phyloP scores from a whole-genome alignment of 2,888 invertebrate genomes.

The Muscina levida region DNA sequence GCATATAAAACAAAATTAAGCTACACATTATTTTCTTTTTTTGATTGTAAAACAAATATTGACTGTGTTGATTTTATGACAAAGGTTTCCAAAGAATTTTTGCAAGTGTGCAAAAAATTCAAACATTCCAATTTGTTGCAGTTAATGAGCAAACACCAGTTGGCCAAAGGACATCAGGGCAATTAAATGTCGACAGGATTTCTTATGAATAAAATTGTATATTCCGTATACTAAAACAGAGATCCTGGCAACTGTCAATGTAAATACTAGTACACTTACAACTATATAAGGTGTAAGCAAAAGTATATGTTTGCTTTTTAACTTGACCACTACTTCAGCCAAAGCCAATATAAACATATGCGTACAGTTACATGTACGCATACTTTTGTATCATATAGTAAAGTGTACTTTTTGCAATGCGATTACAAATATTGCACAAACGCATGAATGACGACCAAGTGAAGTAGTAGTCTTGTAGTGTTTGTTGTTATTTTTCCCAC shows the following conservation, averaged over 20 bases:
- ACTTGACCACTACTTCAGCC: too few relatives aligned
- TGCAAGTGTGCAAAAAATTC: background rate
- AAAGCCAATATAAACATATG: too few relatives aligned
- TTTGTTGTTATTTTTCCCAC: background rate
- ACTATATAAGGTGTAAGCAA: too few relatives aligned
- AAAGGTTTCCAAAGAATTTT: background rate
- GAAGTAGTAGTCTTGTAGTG: background rate
- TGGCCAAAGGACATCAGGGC: slow-evolving; percentile 21
- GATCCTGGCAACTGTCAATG: too few relatives aligned
- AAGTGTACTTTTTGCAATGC: background rate
- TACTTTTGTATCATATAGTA: background rate
- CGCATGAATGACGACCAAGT: background rate
- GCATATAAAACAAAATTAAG: background rate
- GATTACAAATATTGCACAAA: background rate
- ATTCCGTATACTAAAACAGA: too few relatives aligned
- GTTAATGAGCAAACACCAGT: slow-evolving; percentile 53
- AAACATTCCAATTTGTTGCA: too few relatives aligned
- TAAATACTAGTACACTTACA: too few relatives aligned
- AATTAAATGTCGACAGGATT: too few relatives aligned
- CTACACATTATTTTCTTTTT: too few relatives aligned
- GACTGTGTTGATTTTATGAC: background rate
- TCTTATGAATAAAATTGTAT: too few relatives aligned
- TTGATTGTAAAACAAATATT: background rate
- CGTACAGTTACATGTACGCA: background rate
- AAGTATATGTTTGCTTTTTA: too few relatives aligned